Evolutionary conservation across 1,140 invertebrate species (phyloP), one percentile per base, ranked within the genome.

Genomic region (Nilaparvata lugens): DNA sequence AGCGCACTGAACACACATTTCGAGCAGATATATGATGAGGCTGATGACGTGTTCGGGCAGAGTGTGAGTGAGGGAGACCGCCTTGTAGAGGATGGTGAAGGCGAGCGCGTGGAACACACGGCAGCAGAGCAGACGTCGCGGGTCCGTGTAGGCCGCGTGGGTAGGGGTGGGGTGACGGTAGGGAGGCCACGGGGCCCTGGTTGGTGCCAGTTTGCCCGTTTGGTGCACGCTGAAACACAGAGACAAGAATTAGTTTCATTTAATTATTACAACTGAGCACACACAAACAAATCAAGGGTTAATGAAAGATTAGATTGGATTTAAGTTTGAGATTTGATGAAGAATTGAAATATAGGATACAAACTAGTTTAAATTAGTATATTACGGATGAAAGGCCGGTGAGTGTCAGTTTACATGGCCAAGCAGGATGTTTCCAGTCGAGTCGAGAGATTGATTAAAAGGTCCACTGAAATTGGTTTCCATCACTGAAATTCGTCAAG

Each of bases 31-130:
- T 28, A 97, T 79, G 55, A 88, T 80, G 24, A 96, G 72, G 56
- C 91, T 88, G 63, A 95, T 79, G 58, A 93, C 81, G 71, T 93
- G 88, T 73, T 95, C 93, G 9, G 88, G 85, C 14, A 91, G 78
- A 60, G 80, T 80, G 56, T 83, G 79, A 35, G 4, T 35, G n/a
- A 82, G 83, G 66, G 87, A 84, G 31, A 91, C 82, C 45, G 88
- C 86, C 72, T 92, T 91, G 70, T 91, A 87, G 51, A 96, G 77
- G 59, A 95, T 85, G 42, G 87, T 84, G 63, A 95, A 85, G 40
- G 91, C 79, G 62, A 92, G 83, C 18, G 88, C 85, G 73, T 96
- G 93, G 73, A 96, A 89, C 23, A 92, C 84, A 67, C 85, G 84
- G 25, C 86, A 86, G 56, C 84, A 81, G 4, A 94, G 70, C 16